Base-by-base conservation (phyloP, 2,797 vertebrate species). In the Lemur catta region DNA sequence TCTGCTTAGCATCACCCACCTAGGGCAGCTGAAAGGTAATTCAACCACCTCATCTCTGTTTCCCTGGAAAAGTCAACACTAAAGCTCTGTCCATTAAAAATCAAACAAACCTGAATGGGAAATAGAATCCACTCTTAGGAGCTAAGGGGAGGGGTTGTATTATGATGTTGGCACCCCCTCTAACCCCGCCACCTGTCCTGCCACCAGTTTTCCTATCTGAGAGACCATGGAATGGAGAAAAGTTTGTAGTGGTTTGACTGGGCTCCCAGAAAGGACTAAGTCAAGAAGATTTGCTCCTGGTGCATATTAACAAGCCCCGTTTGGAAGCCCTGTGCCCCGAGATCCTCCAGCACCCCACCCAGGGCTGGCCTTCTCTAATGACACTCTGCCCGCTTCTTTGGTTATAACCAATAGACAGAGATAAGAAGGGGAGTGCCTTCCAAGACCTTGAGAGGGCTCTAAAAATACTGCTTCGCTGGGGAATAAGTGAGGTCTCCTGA, bases 1-100 rank as follows among this genome's bases (percentile, higher is more conserved):
- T 61, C n/a, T 94, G 41, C 52, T 93, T 41, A 50, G 57, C 1
- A 48, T 41, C 4, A 61, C 35, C 18, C 82, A 61, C 43, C 65
- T 41, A 15, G 3, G 11, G 24, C 14, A 82, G 10, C 55, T 46
- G 46, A 82, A 95, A 24, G 24, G 10, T 69, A 48, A 63, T 41
- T n/a, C 55, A 92, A n/a, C 33, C 6, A 80, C 22, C 8, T 69
- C 46, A 67, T 35, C 24, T 52, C 33, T 50, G 72, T 48, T 33
- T 93, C 61, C 74, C 43, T 55, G 26, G 41, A 74, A 93, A 93
- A 95, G n/a, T n/a, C 14, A 17, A 75, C 18, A 52, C 61, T 84
- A 78, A 69, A 89, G 48, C 24, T 84, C 57, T 43, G 35, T 43
- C 30, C 43, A 74, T 79, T 57, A 69, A 79, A 88, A 78, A 43